These are phyloP conservation scores for Macaria liturata DNA, from an alignment of 2,888 invertebrate species.

Conservation along the genomic window DNA sequence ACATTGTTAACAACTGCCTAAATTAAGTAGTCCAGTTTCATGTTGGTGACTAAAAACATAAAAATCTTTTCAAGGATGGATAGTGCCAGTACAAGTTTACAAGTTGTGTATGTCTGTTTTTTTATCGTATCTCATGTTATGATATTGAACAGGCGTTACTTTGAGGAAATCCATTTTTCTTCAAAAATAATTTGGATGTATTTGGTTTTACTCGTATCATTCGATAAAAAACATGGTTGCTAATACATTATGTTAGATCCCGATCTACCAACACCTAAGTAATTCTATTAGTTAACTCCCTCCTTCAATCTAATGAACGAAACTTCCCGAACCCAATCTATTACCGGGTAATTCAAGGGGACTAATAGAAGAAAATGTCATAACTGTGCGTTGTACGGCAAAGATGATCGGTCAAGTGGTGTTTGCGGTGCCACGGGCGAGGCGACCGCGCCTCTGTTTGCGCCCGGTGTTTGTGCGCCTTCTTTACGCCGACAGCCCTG, in stretches of 20 bases:
- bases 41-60: too few relatives aligned
- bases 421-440: constrained; percentile 58
- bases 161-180: too few relatives aligned
- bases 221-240: too few relatives aligned
- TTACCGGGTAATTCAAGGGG: constrained; percentile 17
- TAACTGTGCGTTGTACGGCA: constrained; percentile 38
- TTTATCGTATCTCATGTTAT: too few relatives aligned
- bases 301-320: constrained; percentile 17
- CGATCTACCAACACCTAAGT: not conserved
- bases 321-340: constrained; percentile 19
- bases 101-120: too few relatives aligned
- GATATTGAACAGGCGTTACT: too few relatives aligned
- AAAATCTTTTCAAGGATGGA: too few relatives aligned
- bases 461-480: constrained; percentile 64
- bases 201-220: too few relatives aligned
- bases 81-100: too few relatives aligned
- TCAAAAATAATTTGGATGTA: not conserved
- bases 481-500: constrained; percentile 67
- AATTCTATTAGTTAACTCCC: constrained; percentile 5
- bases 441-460: constrained; percentile 74
- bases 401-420: constrained; percentile 75
- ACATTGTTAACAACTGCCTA: too few relatives aligned
- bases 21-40: too few relatives aligned
- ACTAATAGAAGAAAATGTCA: constrained; percentile 26
- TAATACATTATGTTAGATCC: not conserved